Percentiles rank a stretch among this genome's conserved stretches.
These are phyloP conservation scores for Chymomyza procnemis DNA, from an alignment of 2,888 invertebrate species.

Conservation along the genomic window DNA sequence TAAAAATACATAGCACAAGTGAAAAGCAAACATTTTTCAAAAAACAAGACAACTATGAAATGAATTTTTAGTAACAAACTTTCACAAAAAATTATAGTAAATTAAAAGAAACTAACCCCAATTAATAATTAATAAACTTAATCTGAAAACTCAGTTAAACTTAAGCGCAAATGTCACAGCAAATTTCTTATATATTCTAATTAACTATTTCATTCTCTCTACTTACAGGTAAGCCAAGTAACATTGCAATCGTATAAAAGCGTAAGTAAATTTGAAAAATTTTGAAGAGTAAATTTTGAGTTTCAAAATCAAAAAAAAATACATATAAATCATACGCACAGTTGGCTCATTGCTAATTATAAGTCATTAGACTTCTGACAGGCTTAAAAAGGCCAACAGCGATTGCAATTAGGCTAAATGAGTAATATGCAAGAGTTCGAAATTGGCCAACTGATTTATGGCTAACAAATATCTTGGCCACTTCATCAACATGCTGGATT, in stretches of 20 bases:
- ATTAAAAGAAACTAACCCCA: no score
- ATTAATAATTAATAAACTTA: no score
- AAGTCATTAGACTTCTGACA: conserved; percentile 60
- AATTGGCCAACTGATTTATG: conserved; percentile 56
- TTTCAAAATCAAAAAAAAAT: background rate
- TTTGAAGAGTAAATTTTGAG: conserved; percentile 12
- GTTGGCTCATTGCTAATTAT: conserved; percentile 51
- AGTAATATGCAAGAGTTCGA: conserved; percentile 18
- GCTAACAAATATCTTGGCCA: conserved; percentile 63
- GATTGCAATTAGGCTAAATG: conserved; percentile 41
- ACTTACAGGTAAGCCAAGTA: conserved; percentile 43
- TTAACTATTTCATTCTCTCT: conserved; percentile 10
- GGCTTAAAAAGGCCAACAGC: conserved; percentile 4
- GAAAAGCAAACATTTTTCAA: no score
- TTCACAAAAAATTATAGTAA: no score
- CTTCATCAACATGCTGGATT: conserved; percentile 27
- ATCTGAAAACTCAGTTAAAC: no score
- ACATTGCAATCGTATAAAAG: background rate
- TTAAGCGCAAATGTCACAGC: no score
- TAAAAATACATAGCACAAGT: no score
- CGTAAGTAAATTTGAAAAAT: background rate
- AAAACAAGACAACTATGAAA: no score
- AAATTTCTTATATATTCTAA: no score
- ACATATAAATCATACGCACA: background rate
- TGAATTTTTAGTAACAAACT: no score